phyloP scores from a whole-genome alignment of 1,140 invertebrate species.

The Formica selysi region DNA sequence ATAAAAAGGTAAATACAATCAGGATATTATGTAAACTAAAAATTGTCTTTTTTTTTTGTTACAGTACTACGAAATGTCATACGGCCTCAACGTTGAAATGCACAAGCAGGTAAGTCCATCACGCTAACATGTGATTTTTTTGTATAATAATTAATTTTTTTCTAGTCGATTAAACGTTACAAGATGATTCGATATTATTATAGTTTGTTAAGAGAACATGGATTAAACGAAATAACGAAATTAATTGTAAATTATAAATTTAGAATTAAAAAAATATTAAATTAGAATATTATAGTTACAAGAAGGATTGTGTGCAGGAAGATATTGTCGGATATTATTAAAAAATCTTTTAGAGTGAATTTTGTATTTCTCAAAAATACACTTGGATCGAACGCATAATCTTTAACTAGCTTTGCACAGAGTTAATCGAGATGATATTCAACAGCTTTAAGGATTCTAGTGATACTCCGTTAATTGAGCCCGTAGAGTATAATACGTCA shows the following conservation, averaged over 20 bases:
- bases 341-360: not conserved
- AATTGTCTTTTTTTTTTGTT: conserved; percentile 84
- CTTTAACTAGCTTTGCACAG: not conserved
- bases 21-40: conserved; percentile 16
- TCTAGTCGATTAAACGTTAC: not conserved
- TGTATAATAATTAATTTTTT: conserved; percentile 9
- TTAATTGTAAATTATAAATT: too few species aligned
- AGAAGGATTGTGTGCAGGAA: too few species aligned
- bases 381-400: not conserved
- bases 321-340: not conserved
- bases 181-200: not conserved
- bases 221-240: not conserved
- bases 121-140: not conserved
- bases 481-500: conserved; percentile 53
- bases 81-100: conserved; percentile 93
- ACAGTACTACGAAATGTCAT: conserved; percentile 95
- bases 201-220: not conserved
- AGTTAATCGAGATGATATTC: conserved; percentile 49
- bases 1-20: not conserved
- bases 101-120: conserved; percentile 91
- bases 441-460: conserved; percentile 61
- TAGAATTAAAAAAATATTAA: not conserved
- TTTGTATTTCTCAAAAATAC: not conserved
- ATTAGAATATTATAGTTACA: conserved; percentile 12
- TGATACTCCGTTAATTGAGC: conserved; percentile 65